Evolutionary conservation across 1,140 invertebrate species (phyloP), one percentile per base, ranked within the genome.

Genomic region (Harpegnathos saltator): DNA sequence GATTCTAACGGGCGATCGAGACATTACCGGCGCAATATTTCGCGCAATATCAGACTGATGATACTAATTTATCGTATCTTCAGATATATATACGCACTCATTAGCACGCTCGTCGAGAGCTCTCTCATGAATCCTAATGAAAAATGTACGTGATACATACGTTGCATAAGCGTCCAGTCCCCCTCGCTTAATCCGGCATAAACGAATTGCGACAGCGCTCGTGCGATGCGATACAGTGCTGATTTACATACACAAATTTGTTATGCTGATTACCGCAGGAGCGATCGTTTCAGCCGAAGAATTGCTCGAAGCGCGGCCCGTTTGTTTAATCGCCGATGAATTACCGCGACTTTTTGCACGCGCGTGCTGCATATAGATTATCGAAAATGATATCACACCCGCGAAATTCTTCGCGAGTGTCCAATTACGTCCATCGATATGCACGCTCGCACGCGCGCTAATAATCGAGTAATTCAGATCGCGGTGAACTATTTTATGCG

Each of bases 161-260:
- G 85, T 29, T 69, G 44, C 86, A 83, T 84, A 84, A 81, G 86
- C 72, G 86, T 65, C n/a, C n/a, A n/a, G 81, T 50, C 48, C 72
- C 48, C 72, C 9, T 15, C 65, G 85, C 71, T 84, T 88, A 88
- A 88, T 88, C 84, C 69, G 58, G 50, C 85, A 48, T 66, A 19
- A 82, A 85, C 78, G 78, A 88, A 83, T 88, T 72, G 61, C 66
- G 56, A 66, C 69, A 78, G 77, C 71, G 59, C 54, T 78, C 82
- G 56, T 74, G 62, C 63, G 33, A 58, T 54, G 58, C 65, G 59
- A 88, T 88, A 88, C 62, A 33, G 48, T 68, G 44, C 59, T 86
- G 71, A 84, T 89, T 89, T 89, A 75, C 85, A 89, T 89, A 82
- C 38, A 89, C 78, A 82, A 73, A 89, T 87, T 84, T 73, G 75